These are phyloP conservation scores for Macrophya annulata DNA, from an alignment of 2,888 invertebrate species.

Conservation along the genomic window DNA sequence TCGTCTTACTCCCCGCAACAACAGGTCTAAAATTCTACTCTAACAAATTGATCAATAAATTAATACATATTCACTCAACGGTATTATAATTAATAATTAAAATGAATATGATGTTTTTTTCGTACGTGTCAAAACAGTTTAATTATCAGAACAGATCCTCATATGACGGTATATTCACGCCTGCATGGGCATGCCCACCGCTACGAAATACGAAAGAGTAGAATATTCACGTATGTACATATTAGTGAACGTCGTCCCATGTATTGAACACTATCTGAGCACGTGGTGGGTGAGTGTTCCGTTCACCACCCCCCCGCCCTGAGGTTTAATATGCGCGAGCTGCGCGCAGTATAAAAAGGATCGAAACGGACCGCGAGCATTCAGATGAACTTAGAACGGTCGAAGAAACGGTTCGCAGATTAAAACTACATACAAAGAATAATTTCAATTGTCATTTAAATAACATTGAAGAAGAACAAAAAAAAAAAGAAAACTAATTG, in stretches of 20 bases:
- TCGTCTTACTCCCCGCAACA: background rate
- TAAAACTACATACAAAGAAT: background rate
- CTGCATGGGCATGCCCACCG: background rate
- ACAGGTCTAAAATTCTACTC: background rate
- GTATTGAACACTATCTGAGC: conserved; percentile 11
- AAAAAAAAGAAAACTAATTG: background rate
- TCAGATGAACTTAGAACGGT: conserved; percentile 15
- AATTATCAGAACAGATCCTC: conserved; percentile 1
- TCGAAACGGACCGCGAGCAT: conserved; percentile 20
- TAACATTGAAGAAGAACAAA: background rate
- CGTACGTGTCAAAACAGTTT: conserved; percentile 25
- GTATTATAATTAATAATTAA: background rate
- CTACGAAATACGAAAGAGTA: background rate
- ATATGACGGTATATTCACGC: background rate
- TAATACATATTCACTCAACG: background rate
- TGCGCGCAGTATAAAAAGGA: conserved; percentile 37
- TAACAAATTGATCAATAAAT: background rate
- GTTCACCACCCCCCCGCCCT: background rate
- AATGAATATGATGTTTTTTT: background rate
- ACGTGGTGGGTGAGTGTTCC: conserved; percentile 24
- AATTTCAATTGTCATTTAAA: background rate
- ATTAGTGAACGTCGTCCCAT: background rate
- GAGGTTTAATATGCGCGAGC: background rate
- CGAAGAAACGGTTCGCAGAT: background rate
- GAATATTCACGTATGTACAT: background rate